Evolutionary conservation across 2,888 invertebrate genomes (phyloP).

Genomic region (Paralinhomoeus sp.): DNA sequence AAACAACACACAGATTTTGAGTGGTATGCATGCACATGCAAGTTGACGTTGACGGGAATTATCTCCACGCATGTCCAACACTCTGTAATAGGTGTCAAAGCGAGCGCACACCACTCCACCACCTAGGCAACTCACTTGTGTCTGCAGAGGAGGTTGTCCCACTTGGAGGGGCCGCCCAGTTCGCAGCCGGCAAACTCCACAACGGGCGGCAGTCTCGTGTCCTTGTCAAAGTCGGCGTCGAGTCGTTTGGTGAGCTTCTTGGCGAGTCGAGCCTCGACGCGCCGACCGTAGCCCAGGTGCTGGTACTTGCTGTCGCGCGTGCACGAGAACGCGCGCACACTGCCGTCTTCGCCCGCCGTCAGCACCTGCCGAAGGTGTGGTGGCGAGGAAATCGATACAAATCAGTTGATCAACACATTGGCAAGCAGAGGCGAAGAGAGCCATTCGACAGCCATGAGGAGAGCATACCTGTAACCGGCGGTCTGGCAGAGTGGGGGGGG

Average conservation of each 20-base stretch:
- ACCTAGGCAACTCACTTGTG: no score
- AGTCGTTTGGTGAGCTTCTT: conserved; percentile 11
- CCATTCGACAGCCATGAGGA: conserved; percentile 15
- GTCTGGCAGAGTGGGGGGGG: no score
- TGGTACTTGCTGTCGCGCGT: conserved; percentile 11
- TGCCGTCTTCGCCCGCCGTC: conserved; percentile 15
- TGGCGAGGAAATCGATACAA: no score
- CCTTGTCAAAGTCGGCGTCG: neutral
- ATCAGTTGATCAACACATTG: no score
- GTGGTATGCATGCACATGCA: no score
- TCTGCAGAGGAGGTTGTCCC: conserved; percentile 23
- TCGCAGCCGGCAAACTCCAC: conserved; percentile 12
- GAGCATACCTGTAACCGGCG: conserved; percentile 10
- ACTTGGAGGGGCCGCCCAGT: conserved; percentile 7
- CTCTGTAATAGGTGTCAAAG: no score
- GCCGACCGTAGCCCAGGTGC: conserved; percentile 15
- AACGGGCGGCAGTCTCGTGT: conserved; percentile 11
- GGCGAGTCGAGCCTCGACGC: conserved; percentile 9
- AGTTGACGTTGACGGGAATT: no score
- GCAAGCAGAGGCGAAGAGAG: conserved; percentile 9
- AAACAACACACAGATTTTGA: no score
- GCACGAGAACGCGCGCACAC: conserved; percentile 14
- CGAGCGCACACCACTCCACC: no score
- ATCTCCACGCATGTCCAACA: no score
- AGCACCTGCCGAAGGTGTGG: conserved; percentile 7